Evolutionary conservation across 2,797 vertebrate species (phyloP), one percentile per base, ranked within the genome.

Genomic region (Pseudomugil gertrudae): DNA sequence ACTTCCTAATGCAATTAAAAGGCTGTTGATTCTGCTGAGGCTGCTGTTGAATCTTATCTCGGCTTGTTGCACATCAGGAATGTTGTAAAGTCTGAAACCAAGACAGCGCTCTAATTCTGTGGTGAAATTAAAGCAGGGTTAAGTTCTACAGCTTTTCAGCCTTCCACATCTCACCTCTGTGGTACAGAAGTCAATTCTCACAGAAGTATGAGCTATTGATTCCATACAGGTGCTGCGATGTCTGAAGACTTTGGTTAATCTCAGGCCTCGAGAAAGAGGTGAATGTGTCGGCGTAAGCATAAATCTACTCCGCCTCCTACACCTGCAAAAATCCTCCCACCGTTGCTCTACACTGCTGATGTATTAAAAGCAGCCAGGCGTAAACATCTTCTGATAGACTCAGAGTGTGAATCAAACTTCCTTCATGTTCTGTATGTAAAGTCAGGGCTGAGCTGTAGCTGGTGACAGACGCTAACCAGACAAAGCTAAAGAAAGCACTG

Each of bases 161-260:
- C 51, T 35, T 69, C 8, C 30, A 30, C 48, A 47, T 26, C 35
- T 40, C n/a, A 9, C 60, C 73, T 35, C 62, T 52, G 27, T 36
- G 72, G 72, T 76, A 60, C 40, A 76, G 89, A 90, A 89, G 79
- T 89, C 87, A 88, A 35, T 89, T 93, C 89, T 87, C 68, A 76
- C 83, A 78, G 82, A 81, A 76, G 82, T 90, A 93, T 91, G 90
- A 92, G 88, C 79, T 93, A 92, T 92, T 89, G 91, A 93, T 93
- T 90, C 66, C 62, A 81, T 63, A 84, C 68, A 81, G 84, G 90
- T 66, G 79, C 87, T 77, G 72, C 85, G 74, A 83, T 89, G 79
- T 91, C 87, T 85, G 74, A 86, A 91, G 74, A 69, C 80, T 72
- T 76, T 74, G 81, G 80, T 84, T 90, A 90, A 92, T 91, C 89